Base-by-base conservation (phyloP, 2,797 vertebrate species). In the Buceros bicornis region DNA sequence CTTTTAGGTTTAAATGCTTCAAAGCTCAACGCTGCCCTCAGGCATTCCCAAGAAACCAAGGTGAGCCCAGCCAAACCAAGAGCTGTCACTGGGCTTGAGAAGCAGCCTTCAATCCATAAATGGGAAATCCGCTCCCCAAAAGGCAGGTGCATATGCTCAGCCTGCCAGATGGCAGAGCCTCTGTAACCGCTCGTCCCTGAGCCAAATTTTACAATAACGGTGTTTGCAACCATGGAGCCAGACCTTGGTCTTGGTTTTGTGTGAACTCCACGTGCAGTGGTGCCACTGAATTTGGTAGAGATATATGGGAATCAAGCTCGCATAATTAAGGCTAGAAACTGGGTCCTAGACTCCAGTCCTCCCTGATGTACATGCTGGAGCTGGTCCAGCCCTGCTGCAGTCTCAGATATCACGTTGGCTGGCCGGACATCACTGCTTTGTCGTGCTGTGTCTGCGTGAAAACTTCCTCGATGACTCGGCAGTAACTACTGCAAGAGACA, bases 21-120 rank as follows among this genome's bases (percentile, higher is more conserved):
- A 78, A 83, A 94, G 61, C 31, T 86, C 85, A 78, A 29, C 35
- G 72, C 26, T 87, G 51, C 47, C 70, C 82, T 93, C 77, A 90
- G 33, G 60, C 66, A 70, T 84, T 86, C 54, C 62, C 73, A 45
- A 73, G 70, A 93, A 93, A 29, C 29, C 2, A 0, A 84, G 51
- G 1, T 60, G 40, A 92, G 62, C 73, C 58, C 11, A 11, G 82
- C 87, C 88, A 95, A 96, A 83, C 77, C 70, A 26, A 62, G 40
- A 90, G 47, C 77, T 87, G 70, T 37, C 86, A 54, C 19, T 1
- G 1, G 48, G 17, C 66, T 54, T 74, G 72, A 81, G 87, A 72
- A 95, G 87, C 76, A 83, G 33, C 65, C 21, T 72, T 76, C 35
- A 13, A 4, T 45, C 69, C 10, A 17, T 50, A 33, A 54, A 57